Evolutionary conservation across 2,888 invertebrate species (phyloP), one percentile per base, ranked within the genome.

Genomic region (Coenonympha glycerion): DNA sequence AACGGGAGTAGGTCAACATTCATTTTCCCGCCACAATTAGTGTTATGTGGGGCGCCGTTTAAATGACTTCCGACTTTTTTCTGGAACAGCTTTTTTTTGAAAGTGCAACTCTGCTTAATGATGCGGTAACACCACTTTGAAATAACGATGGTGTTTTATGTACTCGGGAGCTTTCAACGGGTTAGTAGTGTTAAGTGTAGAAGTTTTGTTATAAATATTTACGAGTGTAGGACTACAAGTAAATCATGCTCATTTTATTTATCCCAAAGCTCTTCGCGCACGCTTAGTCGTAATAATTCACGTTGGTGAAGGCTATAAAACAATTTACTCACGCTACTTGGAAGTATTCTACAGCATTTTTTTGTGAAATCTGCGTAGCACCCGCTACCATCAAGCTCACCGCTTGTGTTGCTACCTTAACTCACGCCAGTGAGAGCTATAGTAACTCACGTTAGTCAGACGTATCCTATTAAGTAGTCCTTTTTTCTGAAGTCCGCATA

Each of bases 311-410:
- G n/a, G n/a, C n/a, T n/a, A n/a, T n/a, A n/a, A n/a, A n/a, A n/a
- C n/a, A n/a, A 36, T 47, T 68, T 13, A 83, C 86, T 85, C 50
- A 88, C 88, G 75, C 81, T 88, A 74, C 87, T 85, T 69, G 87
- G 73, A 62, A 87, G 87, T 76, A 88, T 87, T 53, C 77, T 87
- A 68, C 86, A 85, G 59, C 87, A 87, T 60, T 87, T 87, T 73
- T 86, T 87, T 65, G 81, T 76, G 58, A 79, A 81, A 46, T 86
- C 85, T 9, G 78, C 77, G 62, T 81, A n/a, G 64, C 76, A 87
- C 4, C 84, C 77, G 19, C 84, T 83, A 0, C 82, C 86, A 11
- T 87, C 87, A 0, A 87, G 87, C n/a, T n/a, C 87, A 0, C 84
- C 79, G 57, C 86, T 78, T 15, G 74, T 69, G 47, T 87, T 87